These are phyloP conservation scores for Plagiodera versicolora DNA, from an alignment of 2,888 invertebrate genomes.

Conservation along the genomic window DNA sequence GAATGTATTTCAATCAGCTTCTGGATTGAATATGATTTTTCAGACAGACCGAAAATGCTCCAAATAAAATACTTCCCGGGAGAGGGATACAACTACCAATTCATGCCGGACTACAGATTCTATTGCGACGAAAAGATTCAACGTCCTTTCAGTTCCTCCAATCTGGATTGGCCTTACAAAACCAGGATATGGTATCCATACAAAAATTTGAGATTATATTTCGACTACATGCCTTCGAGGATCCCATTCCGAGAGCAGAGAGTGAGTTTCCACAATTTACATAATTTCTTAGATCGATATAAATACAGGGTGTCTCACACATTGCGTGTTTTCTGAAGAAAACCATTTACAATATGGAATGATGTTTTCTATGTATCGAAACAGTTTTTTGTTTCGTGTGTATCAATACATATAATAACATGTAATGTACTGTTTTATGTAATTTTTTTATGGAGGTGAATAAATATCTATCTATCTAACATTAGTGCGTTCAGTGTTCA, in stretches of 20 bases:
- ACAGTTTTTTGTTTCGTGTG: no score
- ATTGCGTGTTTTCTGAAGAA: no score
- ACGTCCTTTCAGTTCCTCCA: slow-evolving; percentile 35
- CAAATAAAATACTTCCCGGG: slow-evolving; percentile 40
- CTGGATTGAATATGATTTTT: slow-evolving; percentile 2
- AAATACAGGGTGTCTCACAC: no score
- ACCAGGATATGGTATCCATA: slow-evolving; percentile 40
- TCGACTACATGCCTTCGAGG: slow-evolving; percentile 37
- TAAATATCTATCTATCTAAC: no score
- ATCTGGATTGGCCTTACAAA: slow-evolving; percentile 36
- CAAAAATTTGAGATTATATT: slow-evolving; percentile 34
- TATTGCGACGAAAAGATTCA: slow-evolving; percentile 41
- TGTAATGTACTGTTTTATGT: no score
- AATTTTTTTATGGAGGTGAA: no score
- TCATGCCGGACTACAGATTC: slow-evolving; percentile 39
- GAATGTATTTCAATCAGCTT: no score
- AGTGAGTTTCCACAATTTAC: slow-evolving; percentile 28
- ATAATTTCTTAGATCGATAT: not conserved
- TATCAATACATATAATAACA: no score
- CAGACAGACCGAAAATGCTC: slow-evolving; percentile 30
- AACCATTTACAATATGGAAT: no score
- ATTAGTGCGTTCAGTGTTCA: no score
- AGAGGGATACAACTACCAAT: slow-evolving; percentile 39
- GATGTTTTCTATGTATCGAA: no score
- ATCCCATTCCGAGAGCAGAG: slow-evolving; percentile 37